Evolutionary conservation across 2,888 invertebrate genomes (phyloP), one percentile per base, ranked within the genome.

Genomic region (Mythimna vitellina): DNA sequence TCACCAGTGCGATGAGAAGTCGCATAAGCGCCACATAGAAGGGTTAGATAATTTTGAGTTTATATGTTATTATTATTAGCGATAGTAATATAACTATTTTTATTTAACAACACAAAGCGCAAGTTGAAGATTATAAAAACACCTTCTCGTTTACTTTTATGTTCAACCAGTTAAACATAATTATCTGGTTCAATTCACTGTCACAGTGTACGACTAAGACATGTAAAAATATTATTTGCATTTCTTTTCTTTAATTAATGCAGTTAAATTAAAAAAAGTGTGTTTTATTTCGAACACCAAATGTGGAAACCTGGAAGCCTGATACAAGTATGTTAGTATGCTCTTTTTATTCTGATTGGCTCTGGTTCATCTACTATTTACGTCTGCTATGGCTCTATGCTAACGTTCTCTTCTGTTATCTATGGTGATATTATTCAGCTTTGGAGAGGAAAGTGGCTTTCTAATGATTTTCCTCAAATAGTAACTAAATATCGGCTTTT

Each of bases 381-480:
- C 25, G 1, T 25, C 25, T 35, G 8, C 35, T 35, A 0, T 63
- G 53, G 46, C 63, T 75, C 65, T 76, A 79, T 79, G 54, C 32
- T 66, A 65, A 58, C 54, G 65, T 76, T 73, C 51, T 46, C 35
- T 74, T 72, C 62, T 83, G 25, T 83, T 80, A 77, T 89, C 88
- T 89, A 85, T 91, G 87, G 85, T 84, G 3, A 32, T 85, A 78
- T 82, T 86, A 83, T 82, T 86, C 86, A 85, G 85, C 87, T 89
- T 85, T 90, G 89, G 90, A 91, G 79, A 91, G 81, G 93, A 95
- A 94, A 95, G 94, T 95, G 88, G 96, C 95, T 96, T 95, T 96
- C 95, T 95, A 95, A 92, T 92, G 84, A 88, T 88, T 93, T 93
- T 92, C 86, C 79, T 82, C 76, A 82, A 86, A 87, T 91, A 84